phyloP scores from a whole-genome alignment of 2,113 vertebrate species.

The Ptyas mucosa region DNA sequence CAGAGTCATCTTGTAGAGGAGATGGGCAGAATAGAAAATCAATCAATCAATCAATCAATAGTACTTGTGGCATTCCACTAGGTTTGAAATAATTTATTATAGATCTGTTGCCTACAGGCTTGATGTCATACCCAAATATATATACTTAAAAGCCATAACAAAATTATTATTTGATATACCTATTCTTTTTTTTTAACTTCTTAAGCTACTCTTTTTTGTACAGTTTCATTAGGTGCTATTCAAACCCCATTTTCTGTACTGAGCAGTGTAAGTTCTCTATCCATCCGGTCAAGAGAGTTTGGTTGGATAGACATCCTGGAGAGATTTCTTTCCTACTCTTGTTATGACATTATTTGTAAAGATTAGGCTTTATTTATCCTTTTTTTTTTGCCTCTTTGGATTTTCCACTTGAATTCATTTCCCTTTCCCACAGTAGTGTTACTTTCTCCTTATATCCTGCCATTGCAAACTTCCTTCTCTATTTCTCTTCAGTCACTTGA shows the following conservation, averaged over 20 bases:
- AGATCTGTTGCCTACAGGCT: neutral
- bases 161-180: neutral
- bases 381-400: neutral
- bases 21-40: no score
- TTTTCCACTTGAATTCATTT: neutral
- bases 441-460: neutral
- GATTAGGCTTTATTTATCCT: neutral
- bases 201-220: neutral
- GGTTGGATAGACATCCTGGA: neutral
- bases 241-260: neutral
- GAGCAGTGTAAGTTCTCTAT: neutral
- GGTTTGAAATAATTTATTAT: neutral
- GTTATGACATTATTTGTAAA: neutral
- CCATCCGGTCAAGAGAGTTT: neutral
- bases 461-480: neutral
- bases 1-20: no score
- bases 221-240: neutral
- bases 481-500: constrained; percentile 2
- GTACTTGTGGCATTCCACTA: neutral
- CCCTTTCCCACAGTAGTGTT: neutral
- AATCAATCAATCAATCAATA: no score
- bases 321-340: neutral
- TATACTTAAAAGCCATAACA: neutral
- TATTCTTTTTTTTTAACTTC: neutral
- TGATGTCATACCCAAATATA: neutral